phyloP scores from a whole-genome alignment of 2,113 vertebrate genomes.

The Zapornia atra region DNA sequence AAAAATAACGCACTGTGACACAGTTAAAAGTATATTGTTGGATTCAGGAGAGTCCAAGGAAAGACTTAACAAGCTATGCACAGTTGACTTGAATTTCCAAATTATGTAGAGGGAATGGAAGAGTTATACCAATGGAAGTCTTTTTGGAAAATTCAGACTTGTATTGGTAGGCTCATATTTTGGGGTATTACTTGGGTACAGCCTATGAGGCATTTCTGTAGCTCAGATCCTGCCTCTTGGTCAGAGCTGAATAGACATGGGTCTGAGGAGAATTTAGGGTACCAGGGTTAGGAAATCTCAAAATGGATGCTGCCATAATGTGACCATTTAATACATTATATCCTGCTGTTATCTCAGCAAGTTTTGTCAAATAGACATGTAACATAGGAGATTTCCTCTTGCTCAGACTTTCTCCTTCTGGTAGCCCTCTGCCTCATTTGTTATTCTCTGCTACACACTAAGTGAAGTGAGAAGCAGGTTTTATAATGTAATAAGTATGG shows the following conservation, averaged over 20 bases:
- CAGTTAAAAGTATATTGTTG: not conserved
- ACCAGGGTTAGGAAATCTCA: not conserved
- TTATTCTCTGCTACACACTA: not conserved
- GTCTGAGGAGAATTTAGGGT: not conserved
- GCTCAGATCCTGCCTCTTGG: not conserved
- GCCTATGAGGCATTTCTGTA: not conserved
- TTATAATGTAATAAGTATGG: not conserved
- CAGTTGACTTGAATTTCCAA: not conserved
- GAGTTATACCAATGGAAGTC: not conserved
- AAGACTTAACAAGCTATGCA: not conserved
- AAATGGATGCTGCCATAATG: not conserved
- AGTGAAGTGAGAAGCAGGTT: not conserved
- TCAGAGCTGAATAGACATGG: not conserved
- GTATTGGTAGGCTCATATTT: not conserved
- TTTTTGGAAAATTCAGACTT: not conserved
- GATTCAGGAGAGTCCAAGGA: not conserved
- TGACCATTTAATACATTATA: not conserved
- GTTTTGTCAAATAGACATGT: not conserved
- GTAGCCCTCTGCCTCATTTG: not conserved
- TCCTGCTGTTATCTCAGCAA: not conserved
- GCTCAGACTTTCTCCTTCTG: not conserved
- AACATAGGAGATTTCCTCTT: not conserved
- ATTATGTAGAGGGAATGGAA: not conserved
- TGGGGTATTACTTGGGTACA: not conserved
- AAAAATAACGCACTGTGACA: not conserved